Evolutionary conservation across 1,140 invertebrate genomes (phyloP).

Genomic region (Campoletis sonorensis): DNA sequence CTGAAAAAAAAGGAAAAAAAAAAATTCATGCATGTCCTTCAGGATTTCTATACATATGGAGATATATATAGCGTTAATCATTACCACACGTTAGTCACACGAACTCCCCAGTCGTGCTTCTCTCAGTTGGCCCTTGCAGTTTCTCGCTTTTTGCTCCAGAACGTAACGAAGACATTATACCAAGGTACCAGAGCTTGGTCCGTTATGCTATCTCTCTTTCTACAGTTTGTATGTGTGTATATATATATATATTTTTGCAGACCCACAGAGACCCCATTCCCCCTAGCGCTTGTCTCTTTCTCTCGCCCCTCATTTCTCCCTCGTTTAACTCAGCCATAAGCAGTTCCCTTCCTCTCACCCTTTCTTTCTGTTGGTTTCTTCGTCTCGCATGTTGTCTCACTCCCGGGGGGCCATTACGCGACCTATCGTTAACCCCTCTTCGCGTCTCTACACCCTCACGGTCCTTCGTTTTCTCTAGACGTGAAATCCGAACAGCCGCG

Average conservation of each 20-base stretch:
- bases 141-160: constrained; percentile 23
- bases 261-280: constrained; percentile 4
- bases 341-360: constrained; percentile 22
- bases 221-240: constrained; percentile 11
- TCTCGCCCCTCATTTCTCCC: constrained; percentile 11
- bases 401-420: constrained; percentile 52
- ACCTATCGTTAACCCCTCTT: constrained; percentile 49
- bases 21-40: neutral
- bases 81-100: constrained; percentile 37
- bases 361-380: neutral
- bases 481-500: constrained; percentile 5
- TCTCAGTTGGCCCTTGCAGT: neutral
- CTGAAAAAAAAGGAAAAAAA: neutral
- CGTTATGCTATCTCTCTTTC: constrained; percentile 36
- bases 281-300: neutral
- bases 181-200: constrained; percentile 20
- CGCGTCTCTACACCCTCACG: neutral
- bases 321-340: constrained; percentile 17
- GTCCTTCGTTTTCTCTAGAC: constrained; percentile 14
- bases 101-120: neutral
- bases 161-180: constrained; percentile 36
- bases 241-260: constrained; percentile 49
- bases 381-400: neutral
- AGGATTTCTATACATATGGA: neutral
- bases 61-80: constrained; percentile 10